A percentile compares a stretch with the other conserved stretches of the same genome.
These are phyloP conservation scores for Heliocidaris tuberculata DNA, from an alignment of 35 echinoderm and acorn worm species.

Conservation along the genomic window DNA sequence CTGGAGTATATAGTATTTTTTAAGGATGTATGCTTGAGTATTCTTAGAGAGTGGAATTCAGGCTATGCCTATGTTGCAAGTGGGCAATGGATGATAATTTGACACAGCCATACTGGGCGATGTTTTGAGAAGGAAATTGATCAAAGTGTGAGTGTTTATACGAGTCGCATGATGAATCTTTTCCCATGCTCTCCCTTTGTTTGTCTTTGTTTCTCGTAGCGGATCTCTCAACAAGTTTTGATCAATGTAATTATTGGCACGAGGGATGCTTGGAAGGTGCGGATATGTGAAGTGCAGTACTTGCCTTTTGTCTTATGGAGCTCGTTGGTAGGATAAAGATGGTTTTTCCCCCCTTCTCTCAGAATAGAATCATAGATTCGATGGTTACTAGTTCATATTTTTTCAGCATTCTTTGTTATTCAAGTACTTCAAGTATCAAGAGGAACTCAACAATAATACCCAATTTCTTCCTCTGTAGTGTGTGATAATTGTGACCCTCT, in stretches of 20 bases:
- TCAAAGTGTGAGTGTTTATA: conserved; percentile 30
- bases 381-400: not conserved
- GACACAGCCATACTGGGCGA: not conserved
- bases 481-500: too few species aligned
- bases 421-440: not conserved
- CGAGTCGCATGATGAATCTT: not conserved
- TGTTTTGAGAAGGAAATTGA: conserved; percentile 41
- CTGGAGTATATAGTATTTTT: not conserved
- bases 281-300: not conserved
- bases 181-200: not conserved
- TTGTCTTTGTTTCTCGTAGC: not conserved
- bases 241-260: conserved; percentile 29
- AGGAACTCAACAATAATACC: not conserved
- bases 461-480: too few species aligned
- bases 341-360: not conserved
- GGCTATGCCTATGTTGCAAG: not conserved
- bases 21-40: not conserved
- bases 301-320: not conserved
- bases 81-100: conserved; percentile 3
- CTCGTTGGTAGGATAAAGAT: not conserved
- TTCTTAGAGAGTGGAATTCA: not conserved
- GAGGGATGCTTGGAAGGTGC: not conserved
- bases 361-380: not conserved
- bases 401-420: not conserved
- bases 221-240: conserved; percentile 34